phyloP scores from a whole-genome alignment of 2,888 invertebrate species.

The Cephus nigrinus region DNA sequence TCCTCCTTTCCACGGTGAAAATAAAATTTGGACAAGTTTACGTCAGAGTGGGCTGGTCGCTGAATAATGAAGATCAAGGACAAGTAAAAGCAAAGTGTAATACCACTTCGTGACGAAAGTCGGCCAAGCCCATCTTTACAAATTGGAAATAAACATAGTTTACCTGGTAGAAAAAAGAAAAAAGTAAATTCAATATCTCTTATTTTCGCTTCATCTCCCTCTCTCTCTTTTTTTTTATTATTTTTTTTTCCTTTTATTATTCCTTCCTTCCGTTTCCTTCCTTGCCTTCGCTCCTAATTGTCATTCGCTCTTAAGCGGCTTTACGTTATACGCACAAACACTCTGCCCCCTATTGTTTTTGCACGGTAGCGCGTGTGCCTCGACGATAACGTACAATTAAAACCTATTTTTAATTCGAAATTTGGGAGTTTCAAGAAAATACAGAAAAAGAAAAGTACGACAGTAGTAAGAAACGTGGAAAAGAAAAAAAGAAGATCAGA shows the following conservation, averaged over 20 bases:
- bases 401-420: background rate
- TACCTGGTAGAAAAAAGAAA: slow-evolving; percentile 3
- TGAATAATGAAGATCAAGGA: slow-evolving; percentile 28
- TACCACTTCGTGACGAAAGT: slow-evolving; percentile 20
- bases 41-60: slow-evolving; percentile 36
- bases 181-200: slow-evolving; percentile 4
- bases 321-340: background rate
- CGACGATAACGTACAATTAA: background rate
- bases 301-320: background rate
- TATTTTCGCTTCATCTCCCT: background rate
- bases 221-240: background rate
- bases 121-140: slow-evolving; percentile 46
- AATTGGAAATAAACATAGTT: slow-evolving; percentile 19
- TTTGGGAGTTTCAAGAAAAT: background rate
- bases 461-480: background rate
- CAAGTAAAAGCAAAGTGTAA: slow-evolving; percentile 26
- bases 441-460: background rate
- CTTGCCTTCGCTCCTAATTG: slow-evolving; percentile 9
- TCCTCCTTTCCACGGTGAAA: slow-evolving; percentile 32
- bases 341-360: background rate
- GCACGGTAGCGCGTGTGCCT: background rate
- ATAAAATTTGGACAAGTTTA: slow-evolving; percentile 37
- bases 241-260: background rate
- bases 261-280: slow-evolving; percentile 17
- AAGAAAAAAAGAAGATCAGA: background rate